Percentiles rank a stretch among this genome's conserved stretches.
Conservation (phyloP, 2,888 invertebrate genomes). For the Smittia aterrima region DNA sequence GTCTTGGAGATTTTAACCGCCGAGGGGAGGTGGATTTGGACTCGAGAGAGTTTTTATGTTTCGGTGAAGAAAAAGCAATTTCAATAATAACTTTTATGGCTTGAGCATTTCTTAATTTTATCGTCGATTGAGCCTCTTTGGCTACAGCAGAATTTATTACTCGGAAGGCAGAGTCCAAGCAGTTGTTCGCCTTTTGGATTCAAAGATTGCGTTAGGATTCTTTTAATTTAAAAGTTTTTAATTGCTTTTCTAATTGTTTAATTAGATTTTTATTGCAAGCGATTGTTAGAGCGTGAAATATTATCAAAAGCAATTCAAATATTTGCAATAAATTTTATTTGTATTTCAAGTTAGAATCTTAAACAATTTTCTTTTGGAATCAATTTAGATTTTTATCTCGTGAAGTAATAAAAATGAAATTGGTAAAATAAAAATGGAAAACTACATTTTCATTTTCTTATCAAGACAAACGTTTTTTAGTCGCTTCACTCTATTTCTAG, state of each 20-base stretch:
- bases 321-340: too few relatives aligned
- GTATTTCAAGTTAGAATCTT: too few relatives aligned
- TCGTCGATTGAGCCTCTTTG: background rate
- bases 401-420: too few relatives aligned
- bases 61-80: background rate
- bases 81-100: constrained; percentile 34
- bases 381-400: too few relatives aligned
- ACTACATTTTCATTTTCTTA: background rate
- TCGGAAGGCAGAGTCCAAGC: background rate
- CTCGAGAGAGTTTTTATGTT: constrained; percentile 28
- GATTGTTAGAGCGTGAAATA: too few relatives aligned
- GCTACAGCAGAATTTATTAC: too few relatives aligned
- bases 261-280: too few relatives aligned
- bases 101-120: background rate
- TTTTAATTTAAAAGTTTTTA: too few relatives aligned
- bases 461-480: background rate
- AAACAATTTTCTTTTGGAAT: too few relatives aligned
- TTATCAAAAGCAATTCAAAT: too few relatives aligned
- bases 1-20: background rate
- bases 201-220: background rate
- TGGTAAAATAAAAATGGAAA: too few relatives aligned
- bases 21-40: constrained; percentile 14
- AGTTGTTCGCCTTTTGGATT: background rate
- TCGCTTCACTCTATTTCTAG: background rate
- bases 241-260: background rate